phyloP scores from a whole-genome alignment of 2,888 invertebrate genomes.

The Dolomedes plantarius region DNA sequence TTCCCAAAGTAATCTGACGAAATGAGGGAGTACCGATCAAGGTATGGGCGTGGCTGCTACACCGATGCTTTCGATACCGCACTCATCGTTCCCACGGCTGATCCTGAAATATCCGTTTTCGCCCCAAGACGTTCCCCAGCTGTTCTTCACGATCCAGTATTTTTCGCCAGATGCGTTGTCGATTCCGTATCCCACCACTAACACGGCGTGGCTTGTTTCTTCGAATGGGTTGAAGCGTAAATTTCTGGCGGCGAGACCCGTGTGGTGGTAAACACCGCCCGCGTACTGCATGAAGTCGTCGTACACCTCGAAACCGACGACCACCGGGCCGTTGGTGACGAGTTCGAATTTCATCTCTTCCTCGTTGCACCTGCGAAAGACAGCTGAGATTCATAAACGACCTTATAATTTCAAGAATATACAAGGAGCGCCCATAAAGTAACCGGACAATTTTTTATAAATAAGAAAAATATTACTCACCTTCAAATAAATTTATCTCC shows the following conservation, averaged over 20 bases:
- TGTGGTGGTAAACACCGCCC: slow-evolving; percentile 78
- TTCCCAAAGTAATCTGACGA: too few species aligned
- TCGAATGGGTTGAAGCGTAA: slow-evolving; percentile 78
- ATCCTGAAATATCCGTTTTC: slow-evolving; percentile 75
- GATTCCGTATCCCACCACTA: slow-evolving; percentile 77
- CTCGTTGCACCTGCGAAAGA: slow-evolving; percentile 77
- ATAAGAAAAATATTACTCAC: too few species aligned
- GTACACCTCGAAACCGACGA: slow-evolving; percentile 79
- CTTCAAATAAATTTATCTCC: too few species aligned
- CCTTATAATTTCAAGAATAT: too few species aligned
- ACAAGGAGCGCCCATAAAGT: too few species aligned
- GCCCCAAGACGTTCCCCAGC: slow-evolving; percentile 75
- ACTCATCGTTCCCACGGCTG: slow-evolving; percentile 74
- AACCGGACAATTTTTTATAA: too few species aligned
- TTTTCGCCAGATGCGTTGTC: slow-evolving; percentile 75
- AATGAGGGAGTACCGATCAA: too few species aligned
- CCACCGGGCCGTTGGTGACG: slow-evolving; percentile 78
- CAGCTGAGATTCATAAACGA: neutral
- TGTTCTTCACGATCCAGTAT: slow-evolving; percentile 75
- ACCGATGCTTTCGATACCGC: slow-evolving; percentile 70
- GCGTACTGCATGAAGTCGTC: slow-evolving; percentile 77
- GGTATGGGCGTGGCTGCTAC: slow-evolving; percentile 72
- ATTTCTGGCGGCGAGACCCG: slow-evolving; percentile 73
- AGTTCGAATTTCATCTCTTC: slow-evolving; percentile 78
- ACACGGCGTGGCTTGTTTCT: slow-evolving; percentile 77